A percentile compares a stretch with the other conserved stretches of the same genome.
phyloP scores from a whole-genome alignment of 1,140 invertebrate genomes.

The Acromyrmex echinatior region DNA sequence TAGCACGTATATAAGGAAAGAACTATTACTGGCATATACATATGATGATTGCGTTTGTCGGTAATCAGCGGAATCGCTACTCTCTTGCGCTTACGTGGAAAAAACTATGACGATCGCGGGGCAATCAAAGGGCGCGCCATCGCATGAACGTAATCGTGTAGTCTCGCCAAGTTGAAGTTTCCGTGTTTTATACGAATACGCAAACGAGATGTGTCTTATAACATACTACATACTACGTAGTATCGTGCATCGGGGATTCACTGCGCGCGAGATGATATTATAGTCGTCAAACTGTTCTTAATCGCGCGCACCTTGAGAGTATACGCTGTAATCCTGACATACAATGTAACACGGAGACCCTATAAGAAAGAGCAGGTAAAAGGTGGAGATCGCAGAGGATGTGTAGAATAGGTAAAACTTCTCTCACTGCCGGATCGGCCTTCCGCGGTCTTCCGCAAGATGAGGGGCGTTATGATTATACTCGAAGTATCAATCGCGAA shows the following conservation, averaged over 20 bases:
- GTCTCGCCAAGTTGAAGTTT: slow-evolving; percentile 27
- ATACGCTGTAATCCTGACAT: slow-evolving; percentile 18
- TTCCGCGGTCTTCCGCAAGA: neutral
- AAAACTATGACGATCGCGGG: slow-evolving; percentile 43
- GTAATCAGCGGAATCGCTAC: slow-evolving; percentile 41
- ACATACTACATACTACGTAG: neutral
- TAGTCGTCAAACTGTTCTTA: slow-evolving; percentile 42
- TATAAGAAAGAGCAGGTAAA: neutral
- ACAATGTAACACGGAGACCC: slow-evolving; percentile 18
- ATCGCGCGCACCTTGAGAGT: slow-evolving; percentile 7
- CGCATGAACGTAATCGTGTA: slow-evolving; percentile 50
- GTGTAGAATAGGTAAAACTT: slow-evolving; percentile 38
- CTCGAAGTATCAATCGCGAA: slow-evolving; percentile 51
- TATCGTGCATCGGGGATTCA: neutral
- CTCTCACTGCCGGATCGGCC: neutral
- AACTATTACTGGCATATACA: slow-evolving; percentile 26
- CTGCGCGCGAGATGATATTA: slow-evolving; percentile 32
- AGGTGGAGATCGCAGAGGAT: slow-evolving; percentile 17
- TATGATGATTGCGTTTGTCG: slow-evolving; percentile 31
- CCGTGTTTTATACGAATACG: slow-evolving; percentile 27
- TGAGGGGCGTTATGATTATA: slow-evolving; percentile 46
- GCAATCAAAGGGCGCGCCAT: slow-evolving; percentile 52
- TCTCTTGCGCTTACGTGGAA: slow-evolving; percentile 10
- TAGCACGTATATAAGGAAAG: slow-evolving; percentile 25
- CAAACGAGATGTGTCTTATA: slow-evolving; percentile 45